Percentiles rank a stretch among this genome's conserved stretches.
phyloP scores from a whole-genome alignment of 2,888 invertebrate genomes.

The Galerucella calmariensis region DNA sequence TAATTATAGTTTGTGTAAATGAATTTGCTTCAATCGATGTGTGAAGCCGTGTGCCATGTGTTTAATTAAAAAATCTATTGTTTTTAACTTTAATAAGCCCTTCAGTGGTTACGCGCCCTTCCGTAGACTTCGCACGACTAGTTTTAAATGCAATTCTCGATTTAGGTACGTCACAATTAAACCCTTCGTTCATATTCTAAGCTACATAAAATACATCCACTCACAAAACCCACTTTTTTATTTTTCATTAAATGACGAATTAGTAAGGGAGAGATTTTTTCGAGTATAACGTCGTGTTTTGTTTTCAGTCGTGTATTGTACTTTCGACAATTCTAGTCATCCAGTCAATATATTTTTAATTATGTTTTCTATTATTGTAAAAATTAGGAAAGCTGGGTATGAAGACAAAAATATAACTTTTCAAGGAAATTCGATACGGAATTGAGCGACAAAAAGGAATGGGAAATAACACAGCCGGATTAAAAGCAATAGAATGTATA shows the following conservation, averaged over 20 bases:
- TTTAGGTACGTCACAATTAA: slow-evolving; percentile 47
- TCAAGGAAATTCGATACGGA: too few relatives aligned
- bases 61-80: slow-evolving; percentile 66
- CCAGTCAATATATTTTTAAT: slow-evolving; percentile 9
- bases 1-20: slow-evolving; percentile 64
- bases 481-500: too few relatives aligned
- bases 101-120: slow-evolving; percentile 60
- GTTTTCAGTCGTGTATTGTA: not conserved
- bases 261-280: slow-evolving; percentile 28
- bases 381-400: too few relatives aligned
- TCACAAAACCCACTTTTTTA: slow-evolving; percentile 43
- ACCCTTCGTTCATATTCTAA: slow-evolving; percentile 39
- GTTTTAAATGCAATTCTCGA: slow-evolving; percentile 59
- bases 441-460: too few relatives aligned
- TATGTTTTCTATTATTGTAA: not conserved
- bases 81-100: slow-evolving; percentile 66
- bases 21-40: slow-evolving; percentile 64
- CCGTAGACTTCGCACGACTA: slow-evolving; percentile 60
- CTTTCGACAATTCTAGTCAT: not conserved
- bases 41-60: slow-evolving; percentile 63
- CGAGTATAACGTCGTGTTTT: slow-evolving; percentile 22
- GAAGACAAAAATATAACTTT: too few relatives aligned
- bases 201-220: slow-evolving; percentile 41
- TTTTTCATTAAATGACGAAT: slow-evolving; percentile 44
- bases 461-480: too few relatives aligned